Conservation (phyloP, 2,113 vertebrate species). For the Probosciger aterrimus region DNA sequence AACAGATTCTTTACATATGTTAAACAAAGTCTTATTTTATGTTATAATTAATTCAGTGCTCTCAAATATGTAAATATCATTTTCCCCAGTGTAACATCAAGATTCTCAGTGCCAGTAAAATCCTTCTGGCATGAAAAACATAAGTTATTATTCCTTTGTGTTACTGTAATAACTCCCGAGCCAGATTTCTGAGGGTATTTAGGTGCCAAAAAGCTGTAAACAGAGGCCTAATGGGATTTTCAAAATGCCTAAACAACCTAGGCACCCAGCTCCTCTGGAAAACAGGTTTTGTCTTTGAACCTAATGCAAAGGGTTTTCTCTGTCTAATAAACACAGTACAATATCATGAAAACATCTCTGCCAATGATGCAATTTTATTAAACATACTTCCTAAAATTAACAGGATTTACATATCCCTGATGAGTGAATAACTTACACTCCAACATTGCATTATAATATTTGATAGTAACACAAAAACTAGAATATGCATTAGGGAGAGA, state of each 20-base stretch:
- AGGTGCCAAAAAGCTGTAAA: slow-evolving; percentile 5
- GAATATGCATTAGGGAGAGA: background rate
- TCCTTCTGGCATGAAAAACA: slow-evolving; percentile 35
- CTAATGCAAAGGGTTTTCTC: slow-evolving; percentile 9
- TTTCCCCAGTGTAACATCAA: slow-evolving; percentile 22
- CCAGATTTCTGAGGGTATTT: slow-evolving; percentile 9
- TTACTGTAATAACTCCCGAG: background rate
- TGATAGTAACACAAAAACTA: background rate
- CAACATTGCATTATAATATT: background rate
- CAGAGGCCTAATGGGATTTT: background rate
- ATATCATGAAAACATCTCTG: background rate
- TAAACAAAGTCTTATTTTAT: slow-evolving; percentile 47
- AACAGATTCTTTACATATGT: slow-evolving; percentile 33
- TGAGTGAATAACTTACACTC: background rate
- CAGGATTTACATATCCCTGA: background rate
- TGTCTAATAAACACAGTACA: background rate
- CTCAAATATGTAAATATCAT: slow-evolving; percentile 49
- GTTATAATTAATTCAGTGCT: slow-evolving; percentile 38
- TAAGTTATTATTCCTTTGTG: slow-evolving; percentile 19
- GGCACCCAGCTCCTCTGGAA: background rate
- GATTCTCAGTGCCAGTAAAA: slow-evolving; percentile 35
- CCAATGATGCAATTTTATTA: background rate
- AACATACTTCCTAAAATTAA: background rate
- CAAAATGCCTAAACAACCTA: slow-evolving; percentile 1
- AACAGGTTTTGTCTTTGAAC: slow-evolving; percentile 31